phyloP scores from a whole-genome alignment of 92 coral and sea anemone genomes.

The Paragorgia papillata region DNA sequence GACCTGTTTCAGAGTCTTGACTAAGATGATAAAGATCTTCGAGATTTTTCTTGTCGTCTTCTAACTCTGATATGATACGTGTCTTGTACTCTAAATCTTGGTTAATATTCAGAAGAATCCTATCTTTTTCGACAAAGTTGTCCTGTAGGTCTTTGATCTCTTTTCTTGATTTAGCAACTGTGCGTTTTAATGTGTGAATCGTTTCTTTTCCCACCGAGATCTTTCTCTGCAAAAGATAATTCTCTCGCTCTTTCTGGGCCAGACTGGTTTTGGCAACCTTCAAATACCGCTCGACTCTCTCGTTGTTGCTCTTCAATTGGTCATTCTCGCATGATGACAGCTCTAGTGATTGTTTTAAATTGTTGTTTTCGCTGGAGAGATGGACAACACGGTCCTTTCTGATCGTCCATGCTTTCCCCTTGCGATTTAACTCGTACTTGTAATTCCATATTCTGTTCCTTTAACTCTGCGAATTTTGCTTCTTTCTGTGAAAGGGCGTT shows the following conservation, averaged over 20 bases:
- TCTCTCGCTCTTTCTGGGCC: slow-evolving; percentile 16
- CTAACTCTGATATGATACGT: neutral
- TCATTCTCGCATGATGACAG: neutral
- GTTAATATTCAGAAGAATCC: neutral
- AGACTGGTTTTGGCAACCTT: slow-evolving; percentile 1
- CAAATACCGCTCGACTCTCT: neutral
- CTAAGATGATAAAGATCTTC: slow-evolving; percentile 9
- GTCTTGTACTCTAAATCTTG: slow-evolving; percentile 2
- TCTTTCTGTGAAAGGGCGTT: neutral
- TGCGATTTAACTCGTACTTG: slow-evolving; percentile 10
- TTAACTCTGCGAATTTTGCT: neutral
- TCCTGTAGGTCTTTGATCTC: neutral
- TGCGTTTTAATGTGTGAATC: neutral
- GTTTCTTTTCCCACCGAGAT: slow-evolving; percentile 12
- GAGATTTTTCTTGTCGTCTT: slow-evolving; percentile 26
- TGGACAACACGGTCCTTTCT: neutral
- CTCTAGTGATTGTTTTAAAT: neutral
- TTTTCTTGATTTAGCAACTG: neutral
- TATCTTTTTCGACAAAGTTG: neutral
- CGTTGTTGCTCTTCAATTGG: neutral
- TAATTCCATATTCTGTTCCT: neutral
- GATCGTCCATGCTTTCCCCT: neutral
- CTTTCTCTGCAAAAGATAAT: neutral
- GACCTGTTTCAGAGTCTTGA: slow-evolving; percentile 3
- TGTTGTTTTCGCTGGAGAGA: neutral